A percentile compares a stretch with the other conserved stretches of the same genome.
Conservation (phyloP, 2,888 invertebrate genomes). For the Philereme transversata region DNA sequence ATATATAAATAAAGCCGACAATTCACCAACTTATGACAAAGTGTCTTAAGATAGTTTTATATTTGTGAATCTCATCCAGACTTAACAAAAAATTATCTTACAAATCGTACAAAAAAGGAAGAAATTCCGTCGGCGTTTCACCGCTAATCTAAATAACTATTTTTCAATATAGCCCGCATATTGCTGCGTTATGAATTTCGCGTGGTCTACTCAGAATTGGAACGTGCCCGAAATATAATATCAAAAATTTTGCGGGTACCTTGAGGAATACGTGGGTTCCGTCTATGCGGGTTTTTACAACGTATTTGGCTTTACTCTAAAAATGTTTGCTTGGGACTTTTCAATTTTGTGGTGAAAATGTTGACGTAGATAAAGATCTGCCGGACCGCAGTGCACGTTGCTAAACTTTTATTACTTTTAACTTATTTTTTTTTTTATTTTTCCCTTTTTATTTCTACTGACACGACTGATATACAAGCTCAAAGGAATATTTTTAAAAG, state of each 20-base stretch:
- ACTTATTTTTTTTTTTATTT: no score
- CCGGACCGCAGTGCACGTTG: conserved; percentile 8
- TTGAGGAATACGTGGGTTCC: conserved; percentile 32
- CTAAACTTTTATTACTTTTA: neutral
- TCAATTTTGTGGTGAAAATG: conserved; percentile 25
- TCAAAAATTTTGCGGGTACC: conserved; percentile 38
- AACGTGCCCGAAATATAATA: conserved; percentile 72
- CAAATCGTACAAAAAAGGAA: conserved; percentile 16
- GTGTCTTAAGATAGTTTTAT: no score
- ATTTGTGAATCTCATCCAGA: conserved; percentile 1
- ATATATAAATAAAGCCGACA: no score
- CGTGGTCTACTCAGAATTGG: conserved; percentile 53
- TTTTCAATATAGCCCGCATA: conserved; percentile 75
- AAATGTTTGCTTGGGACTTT: conserved; percentile 27
- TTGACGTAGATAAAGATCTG: conserved; percentile 22
- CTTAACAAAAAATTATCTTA: conserved; percentile 8
- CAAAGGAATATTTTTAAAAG: no score
- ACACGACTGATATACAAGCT: no score
- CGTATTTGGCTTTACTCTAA: conserved; percentile 22
- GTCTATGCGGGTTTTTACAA: conserved; percentile 23
- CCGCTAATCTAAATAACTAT: conserved; percentile 73
- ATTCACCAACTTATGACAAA: no score
- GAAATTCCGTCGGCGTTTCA: conserved; percentile 45
- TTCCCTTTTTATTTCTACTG: no score
- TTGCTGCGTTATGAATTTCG: conserved; percentile 71